These are phyloP conservation scores for Aradophagus sp. DNA, from an alignment of 1,140 invertebrate species.

Conservation along the genomic window DNA sequence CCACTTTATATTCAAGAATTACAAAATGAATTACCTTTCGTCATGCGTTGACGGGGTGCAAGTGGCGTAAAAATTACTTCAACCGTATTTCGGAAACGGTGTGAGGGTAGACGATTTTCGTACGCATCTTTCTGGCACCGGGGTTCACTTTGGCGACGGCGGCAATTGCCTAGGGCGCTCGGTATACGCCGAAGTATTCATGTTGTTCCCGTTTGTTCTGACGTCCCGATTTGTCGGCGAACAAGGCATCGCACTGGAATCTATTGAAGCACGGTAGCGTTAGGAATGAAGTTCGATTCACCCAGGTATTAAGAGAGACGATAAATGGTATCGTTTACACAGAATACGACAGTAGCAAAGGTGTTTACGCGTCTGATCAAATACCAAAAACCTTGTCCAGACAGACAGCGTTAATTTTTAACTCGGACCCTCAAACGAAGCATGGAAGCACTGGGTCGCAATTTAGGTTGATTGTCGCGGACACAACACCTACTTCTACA, in stretches of 20 bases:
- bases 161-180: too few relatives aligned
- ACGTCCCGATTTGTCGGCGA: constrained; percentile 66
- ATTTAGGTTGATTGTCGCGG: too few relatives aligned
- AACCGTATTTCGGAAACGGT: neutral
- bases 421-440: too few relatives aligned
- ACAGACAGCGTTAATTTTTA: too few relatives aligned
- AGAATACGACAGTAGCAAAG: constrained; percentile 55
- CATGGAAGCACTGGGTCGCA: too few relatives aligned
- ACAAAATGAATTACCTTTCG: too few relatives aligned
- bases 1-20: constrained; percentile 58
- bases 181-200: constrained; percentile 51
- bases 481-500: too few relatives aligned
- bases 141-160: constrained; percentile 63
- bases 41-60: too few relatives aligned
- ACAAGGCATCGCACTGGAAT: constrained; percentile 62
- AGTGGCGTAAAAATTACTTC: constrained; percentile 51
- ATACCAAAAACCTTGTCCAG: too few relatives aligned
- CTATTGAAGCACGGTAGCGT: constrained; percentile 48
- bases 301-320: constrained; percentile 52
- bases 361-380: too few relatives aligned
- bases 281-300: constrained; percentile 61
- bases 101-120: constrained; percentile 57
- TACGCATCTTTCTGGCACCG: constrained; percentile 67
- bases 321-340: constrained; percentile 64
- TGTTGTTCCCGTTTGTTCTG: constrained; percentile 61